Percentiles rank a stretch among this genome's conserved stretches.
These are phyloP conservation scores for Megalurothrips usitatus DNA, from an alignment of 2,888 invertebrate species.

Conservation along the genomic window DNA sequence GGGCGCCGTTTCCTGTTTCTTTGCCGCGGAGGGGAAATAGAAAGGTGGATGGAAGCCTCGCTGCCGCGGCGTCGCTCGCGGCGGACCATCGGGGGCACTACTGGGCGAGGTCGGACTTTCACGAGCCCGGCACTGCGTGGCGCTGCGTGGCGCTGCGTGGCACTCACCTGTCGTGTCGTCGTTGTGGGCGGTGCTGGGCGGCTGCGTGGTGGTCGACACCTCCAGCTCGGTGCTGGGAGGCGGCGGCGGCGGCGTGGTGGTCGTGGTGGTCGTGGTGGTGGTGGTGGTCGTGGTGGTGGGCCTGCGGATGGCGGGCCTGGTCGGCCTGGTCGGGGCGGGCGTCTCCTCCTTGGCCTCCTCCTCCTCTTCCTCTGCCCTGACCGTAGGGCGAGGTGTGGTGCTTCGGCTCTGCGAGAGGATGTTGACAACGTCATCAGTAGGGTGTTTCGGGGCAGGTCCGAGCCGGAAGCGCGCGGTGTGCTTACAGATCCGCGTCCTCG, in stretches of 20 bases:
- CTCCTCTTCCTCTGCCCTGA: conserved; percentile 39
- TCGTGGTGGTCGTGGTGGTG: conserved; percentile 59
- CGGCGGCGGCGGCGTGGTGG: conserved; percentile 31
- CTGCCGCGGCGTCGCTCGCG: too few species aligned
- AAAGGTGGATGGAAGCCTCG: too few species aligned
- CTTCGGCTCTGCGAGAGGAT: conserved; percentile 46
- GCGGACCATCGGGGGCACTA: too few species aligned
- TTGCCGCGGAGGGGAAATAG: too few species aligned
- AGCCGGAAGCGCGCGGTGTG: too few species aligned
- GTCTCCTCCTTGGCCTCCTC: background rate
- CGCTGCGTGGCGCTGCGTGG: too few species aligned
- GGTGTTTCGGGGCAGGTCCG: too few species aligned
- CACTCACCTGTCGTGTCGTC: background rate
- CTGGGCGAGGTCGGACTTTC: background rate
- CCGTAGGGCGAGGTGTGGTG: conserved; percentile 48
- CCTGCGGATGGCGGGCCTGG: background rate
- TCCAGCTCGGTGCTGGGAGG: conserved; percentile 51
- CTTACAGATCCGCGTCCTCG: background rate
- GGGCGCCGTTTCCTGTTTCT: too few species aligned
- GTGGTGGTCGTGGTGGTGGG: conserved; percentile 40
- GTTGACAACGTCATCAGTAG: conserved; percentile 32
- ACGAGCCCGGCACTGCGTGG: background rate
- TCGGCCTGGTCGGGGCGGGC: background rate
- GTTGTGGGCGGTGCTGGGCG: conserved; percentile 3
- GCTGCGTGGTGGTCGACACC: background rate